Base-by-base conservation (phyloP, 2,113 vertebrate genomes). In the Hyaena hyaena region DNA sequence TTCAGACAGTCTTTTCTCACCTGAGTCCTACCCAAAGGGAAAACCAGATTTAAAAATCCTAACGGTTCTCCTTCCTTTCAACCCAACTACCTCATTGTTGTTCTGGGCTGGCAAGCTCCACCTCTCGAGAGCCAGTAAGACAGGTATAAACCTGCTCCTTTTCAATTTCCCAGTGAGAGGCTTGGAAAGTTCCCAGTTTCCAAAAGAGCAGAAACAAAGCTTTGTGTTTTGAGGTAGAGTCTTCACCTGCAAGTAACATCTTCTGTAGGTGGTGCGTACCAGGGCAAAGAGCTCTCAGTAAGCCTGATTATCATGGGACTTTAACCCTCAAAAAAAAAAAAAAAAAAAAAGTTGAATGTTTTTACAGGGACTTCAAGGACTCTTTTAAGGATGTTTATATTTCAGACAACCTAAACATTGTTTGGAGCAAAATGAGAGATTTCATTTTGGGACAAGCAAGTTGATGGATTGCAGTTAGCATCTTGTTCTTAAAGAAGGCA, bases 371-470 rank as follows among this genome's bases (percentile, higher is more conserved):
- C 89, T 93, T 96, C 93, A 98, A 98, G 97, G 93, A 95, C 90
- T 69, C 66, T 96, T 91, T 93, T 84, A 31, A 68, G 93, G 86
- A 93, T 98, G 90, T 96, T 98, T 97, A 73, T 94, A 93, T 98
- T 98, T 97, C 87, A 95, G 88, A 97, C 95, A 98, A 98, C 93
- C 71, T 97, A 97, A 98, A 97, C 88, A 97, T 93, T 97, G 96
- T 97, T 98, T 97, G 69, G 77, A 97, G 87, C 88, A 97, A 97
- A 98, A 98, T 95, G 93, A 97, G 97, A 98, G 85, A 93, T 98
- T 98, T 98, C 96, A 84, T 96, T 97, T 96, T 63, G 90, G 66
- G 76, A 97, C 90, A 90, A 98, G 79, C 82, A 96, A 48, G 96
- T 90, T 93, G 97, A 94, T 96, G 94, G 88, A 97, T 81, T 95